Percentiles rank a stretch among this genome's conserved stretches.
phyloP scores from a whole-genome alignment of 2,888 invertebrate genomes.

The Orchestes rusci region DNA sequence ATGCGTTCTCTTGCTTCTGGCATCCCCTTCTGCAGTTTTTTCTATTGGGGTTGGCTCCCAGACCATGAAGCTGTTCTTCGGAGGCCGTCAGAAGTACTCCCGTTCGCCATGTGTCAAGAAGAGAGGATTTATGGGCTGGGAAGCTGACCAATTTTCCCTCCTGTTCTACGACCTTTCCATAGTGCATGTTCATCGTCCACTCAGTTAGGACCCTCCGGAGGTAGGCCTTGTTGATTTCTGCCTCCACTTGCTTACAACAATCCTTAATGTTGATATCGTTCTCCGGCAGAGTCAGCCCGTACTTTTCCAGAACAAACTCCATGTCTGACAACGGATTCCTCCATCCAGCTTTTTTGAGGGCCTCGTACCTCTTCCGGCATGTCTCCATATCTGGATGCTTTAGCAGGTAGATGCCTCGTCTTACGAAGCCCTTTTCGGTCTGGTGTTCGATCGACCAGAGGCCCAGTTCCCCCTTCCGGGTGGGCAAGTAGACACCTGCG shows the following conservation, averaged over 20 bases:
- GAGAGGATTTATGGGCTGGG: constrained; percentile 14
- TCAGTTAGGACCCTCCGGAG: too few relatives aligned
- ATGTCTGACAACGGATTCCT: constrained; percentile 10
- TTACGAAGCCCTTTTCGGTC: constrained; percentile 8
- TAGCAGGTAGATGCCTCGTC: constrained; percentile 15
- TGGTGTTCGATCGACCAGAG: too few relatives aligned
- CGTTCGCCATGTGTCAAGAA: constrained; percentile 19
- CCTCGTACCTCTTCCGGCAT: constrained; percentile 1
- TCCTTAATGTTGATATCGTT: too few relatives aligned
- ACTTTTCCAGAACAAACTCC: too few relatives aligned
- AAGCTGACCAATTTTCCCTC: too few relatives aligned
- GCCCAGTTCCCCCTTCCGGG: constrained; percentile 3
- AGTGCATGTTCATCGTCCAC: constrained; percentile 23
- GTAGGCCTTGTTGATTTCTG: too few relatives aligned
- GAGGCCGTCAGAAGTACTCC: constrained; percentile 21
- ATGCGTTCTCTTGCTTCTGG: too few relatives aligned
- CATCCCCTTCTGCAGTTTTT: constrained; percentile 17
- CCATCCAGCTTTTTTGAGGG: constrained; percentile 8
- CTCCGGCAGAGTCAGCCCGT: too few relatives aligned
- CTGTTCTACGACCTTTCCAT: constrained; percentile 18
- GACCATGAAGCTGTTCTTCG: too few relatives aligned
- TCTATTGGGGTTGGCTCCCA: constrained; percentile 4
- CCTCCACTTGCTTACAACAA: too few relatives aligned
- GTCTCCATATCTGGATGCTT: constrained; percentile 9
- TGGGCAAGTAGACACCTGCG: constrained; percentile 6